A percentile compares a stretch with the other conserved stretches of the same genome.
Evolutionary conservation across 2,888 invertebrate species (phyloP).

Genomic region (Doris montereyensis): DNA sequence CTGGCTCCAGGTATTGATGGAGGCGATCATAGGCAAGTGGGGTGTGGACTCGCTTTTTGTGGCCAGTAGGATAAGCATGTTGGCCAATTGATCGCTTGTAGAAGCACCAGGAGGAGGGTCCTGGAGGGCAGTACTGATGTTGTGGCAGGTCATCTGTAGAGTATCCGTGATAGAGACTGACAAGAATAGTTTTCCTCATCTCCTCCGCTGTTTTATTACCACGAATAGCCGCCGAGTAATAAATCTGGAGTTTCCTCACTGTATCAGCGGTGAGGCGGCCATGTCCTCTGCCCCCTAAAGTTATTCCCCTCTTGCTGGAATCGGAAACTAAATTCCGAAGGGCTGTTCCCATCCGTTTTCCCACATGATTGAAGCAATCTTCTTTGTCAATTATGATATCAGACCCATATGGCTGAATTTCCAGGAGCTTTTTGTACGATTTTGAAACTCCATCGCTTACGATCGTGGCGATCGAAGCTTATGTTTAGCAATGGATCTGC

Average conservation of each 20-base stretch:
- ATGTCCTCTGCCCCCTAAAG: slow-evolving; percentile 23
- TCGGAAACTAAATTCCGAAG: too few relatives aligned
- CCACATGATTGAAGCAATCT: too few relatives aligned
- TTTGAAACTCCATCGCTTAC: too few relatives aligned
- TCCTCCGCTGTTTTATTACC: slow-evolving; percentile 15
- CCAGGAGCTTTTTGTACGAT: not conserved
- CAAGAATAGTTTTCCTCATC: slow-evolving; percentile 27
- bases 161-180: slow-evolving; percentile 1
- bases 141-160: slow-evolving; percentile 19
- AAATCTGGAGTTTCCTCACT: slow-evolving; percentile 14
- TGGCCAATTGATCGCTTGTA: not conserved
- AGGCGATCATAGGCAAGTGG: not conserved
- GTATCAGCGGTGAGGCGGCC: slow-evolving; percentile 20
- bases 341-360: too few relatives aligned
- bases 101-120: slow-evolving; percentile 30
- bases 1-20: slow-evolving; percentile 10
- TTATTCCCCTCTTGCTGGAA: slow-evolving; percentile 22
- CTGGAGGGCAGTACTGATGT: slow-evolving; percentile 29
- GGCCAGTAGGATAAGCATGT: not conserved
- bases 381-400: too few relatives aligned
- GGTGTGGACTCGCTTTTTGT: slow-evolving; percentile 4
- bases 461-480: slow-evolving; percentile 26
- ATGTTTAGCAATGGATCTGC: not conserved
- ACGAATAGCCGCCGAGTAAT: slow-evolving; percentile 12
- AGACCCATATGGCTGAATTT: not conserved